phyloP scores from a whole-genome alignment of 2,888 invertebrate species.

The Subacronicta megacephala region DNA sequence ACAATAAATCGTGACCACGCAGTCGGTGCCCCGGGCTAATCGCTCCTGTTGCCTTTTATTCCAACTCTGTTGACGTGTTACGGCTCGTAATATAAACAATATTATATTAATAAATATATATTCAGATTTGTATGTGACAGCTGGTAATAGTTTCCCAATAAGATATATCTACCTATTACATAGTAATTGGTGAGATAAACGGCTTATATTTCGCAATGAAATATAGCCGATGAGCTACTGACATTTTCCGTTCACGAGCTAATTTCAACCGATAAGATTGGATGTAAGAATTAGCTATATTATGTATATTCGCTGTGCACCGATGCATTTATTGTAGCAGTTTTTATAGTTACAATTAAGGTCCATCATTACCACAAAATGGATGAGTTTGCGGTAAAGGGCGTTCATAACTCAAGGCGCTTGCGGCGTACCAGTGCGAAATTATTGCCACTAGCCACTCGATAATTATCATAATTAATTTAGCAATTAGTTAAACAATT shows the following conservation, averaged over 20 bases:
- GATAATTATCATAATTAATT: constrained; percentile 59
- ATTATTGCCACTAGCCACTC: constrained; percentile 41
- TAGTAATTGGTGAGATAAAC: constrained; percentile 30
- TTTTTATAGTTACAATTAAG: constrained; percentile 57
- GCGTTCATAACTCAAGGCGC: constrained; percentile 56
- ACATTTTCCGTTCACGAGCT: constrained; percentile 29
- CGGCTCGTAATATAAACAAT: constrained; percentile 40
- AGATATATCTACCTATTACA: constrained; percentile 20
- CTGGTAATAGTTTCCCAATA: constrained; percentile 17
- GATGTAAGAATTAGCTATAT: constrained; percentile 29
- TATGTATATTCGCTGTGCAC: constrained; percentile 38
- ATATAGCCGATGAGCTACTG: constrained; percentile 22
- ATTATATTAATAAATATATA: constrained; percentile 28
- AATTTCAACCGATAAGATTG: constrained; percentile 35
- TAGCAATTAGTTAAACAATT: constrained; percentile 55
- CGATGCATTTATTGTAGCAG: constrained; percentile 49
- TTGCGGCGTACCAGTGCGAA: constrained; percentile 51
- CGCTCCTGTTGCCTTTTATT: constrained; percentile 84
- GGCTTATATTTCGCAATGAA: constrained; percentile 13
- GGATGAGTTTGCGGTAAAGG: constrained; percentile 56
- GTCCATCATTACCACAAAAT: constrained; percentile 47
- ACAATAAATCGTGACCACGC: constrained; percentile 84
- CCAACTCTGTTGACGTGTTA: constrained; percentile 65
- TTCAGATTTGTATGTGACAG: constrained; percentile 28
- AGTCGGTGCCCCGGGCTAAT: constrained; percentile 79